Conservation (phyloP, 2,797 vertebrate species). For the Urocyon cinereoargenteus region DNA sequence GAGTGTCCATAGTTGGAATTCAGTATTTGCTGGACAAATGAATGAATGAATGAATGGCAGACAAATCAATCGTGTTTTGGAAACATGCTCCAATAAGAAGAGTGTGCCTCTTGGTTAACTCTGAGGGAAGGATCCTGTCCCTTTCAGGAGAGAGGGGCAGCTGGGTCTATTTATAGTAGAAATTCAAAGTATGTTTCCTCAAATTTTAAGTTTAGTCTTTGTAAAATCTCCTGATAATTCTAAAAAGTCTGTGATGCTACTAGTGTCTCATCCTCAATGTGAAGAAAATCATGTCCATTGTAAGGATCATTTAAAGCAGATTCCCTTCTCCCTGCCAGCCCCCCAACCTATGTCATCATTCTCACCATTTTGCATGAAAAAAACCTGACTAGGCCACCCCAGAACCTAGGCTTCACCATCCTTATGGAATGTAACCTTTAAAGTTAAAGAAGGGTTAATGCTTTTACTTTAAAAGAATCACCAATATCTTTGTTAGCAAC, state of each 20-base stretch:
- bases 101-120: background rate
- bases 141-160: background rate
- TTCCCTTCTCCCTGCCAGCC: background rate
- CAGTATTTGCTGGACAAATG: background rate
- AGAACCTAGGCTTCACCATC: background rate
- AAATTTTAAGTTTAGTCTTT: background rate
- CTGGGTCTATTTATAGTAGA: background rate
- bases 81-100: background rate
- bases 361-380: background rate
- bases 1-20: background rate
- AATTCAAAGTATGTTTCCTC: background rate
- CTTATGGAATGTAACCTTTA: background rate
- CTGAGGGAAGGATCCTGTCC: background rate
- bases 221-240: background rate
- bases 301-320: background rate
- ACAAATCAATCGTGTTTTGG: background rate
- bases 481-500: background rate
- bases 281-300: background rate
- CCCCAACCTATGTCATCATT: background rate
- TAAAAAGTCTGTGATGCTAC: background rate
- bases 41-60: background rate
- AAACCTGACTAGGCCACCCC: background rate
- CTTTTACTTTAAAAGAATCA: background rate
- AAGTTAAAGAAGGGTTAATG: background rate
- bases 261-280: background rate